A percentile compares a stretch with the other conserved stretches of the same genome.
Conservation (phyloP, 2,888 invertebrate genomes). For the Vanessa cardui region DNA sequence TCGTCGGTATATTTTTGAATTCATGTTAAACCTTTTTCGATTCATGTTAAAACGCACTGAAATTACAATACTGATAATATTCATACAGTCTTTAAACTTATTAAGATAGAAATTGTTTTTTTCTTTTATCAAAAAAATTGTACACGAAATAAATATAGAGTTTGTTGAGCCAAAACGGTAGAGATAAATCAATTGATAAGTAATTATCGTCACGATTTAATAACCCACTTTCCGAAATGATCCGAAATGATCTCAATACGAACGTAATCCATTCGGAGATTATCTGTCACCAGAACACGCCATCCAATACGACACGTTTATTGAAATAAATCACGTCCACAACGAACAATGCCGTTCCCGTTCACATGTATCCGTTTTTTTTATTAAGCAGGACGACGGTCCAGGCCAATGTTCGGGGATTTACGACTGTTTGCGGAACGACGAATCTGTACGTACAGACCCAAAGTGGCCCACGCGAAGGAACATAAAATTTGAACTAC, state of each 20-base stretch:
- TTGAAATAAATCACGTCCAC: conserved; percentile 67
- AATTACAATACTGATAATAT: neutral
- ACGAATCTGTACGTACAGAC: conserved; percentile 34
- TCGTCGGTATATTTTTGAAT: neutral
- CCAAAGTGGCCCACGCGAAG: conserved; percentile 35
- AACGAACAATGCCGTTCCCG: conserved; percentile 49
- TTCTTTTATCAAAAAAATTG: too few relatives aligned
- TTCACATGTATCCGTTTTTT: conserved; percentile 46
- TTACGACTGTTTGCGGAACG: conserved; percentile 46
- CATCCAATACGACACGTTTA: conserved; percentile 52
- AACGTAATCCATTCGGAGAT: conserved; percentile 35
- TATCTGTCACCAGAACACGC: conserved; percentile 31
- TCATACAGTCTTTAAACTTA: too few relatives aligned
- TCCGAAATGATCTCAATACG: conserved; percentile 32
- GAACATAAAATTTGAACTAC: conserved; percentile 35
- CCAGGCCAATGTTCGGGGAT: conserved; percentile 57
- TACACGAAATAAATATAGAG: neutral
- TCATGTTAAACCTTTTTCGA: neutral
- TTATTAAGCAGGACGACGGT: conserved; percentile 55
- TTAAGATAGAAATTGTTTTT: too few relatives aligned
- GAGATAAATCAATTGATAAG: neutral
- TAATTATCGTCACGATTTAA: neutral
- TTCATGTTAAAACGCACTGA: neutral
- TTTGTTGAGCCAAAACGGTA: neutral
- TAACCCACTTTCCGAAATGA: conserved; percentile 20